Conservation (phyloP, 1,140 invertebrate species). For the Pygmarrhopalites habei region DNA sequence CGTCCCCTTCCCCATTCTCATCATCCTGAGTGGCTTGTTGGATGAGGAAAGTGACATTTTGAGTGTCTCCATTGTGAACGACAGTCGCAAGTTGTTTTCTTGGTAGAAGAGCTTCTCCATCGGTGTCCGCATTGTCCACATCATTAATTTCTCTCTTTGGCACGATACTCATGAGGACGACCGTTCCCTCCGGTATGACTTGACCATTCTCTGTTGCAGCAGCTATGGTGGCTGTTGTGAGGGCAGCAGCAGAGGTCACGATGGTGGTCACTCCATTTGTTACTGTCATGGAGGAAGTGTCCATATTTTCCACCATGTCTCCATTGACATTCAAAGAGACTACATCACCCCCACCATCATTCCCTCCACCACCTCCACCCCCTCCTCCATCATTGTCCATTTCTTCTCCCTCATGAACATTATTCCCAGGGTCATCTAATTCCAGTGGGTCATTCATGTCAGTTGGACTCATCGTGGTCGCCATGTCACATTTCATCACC, state of each 20-base stretch:
- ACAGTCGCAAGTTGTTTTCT: constrained; percentile 51
- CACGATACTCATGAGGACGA: constrained; percentile 38
- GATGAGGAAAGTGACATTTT: constrained; percentile 47
- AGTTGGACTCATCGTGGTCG: constrained; percentile 33
- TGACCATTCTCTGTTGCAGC: constrained; percentile 27
- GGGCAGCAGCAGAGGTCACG: constrained; percentile 14
- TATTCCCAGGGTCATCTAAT: constrained; percentile 10
- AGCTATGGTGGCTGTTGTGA: constrained; percentile 25
- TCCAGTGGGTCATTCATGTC: constrained; percentile 6
- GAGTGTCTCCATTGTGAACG: constrained; percentile 50
- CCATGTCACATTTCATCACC: constrained; percentile 37
- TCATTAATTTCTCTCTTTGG: constrained; percentile 35
- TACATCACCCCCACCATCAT: too few species aligned
- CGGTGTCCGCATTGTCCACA: constrained; percentile 43
- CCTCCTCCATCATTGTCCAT: constrained; percentile 22
- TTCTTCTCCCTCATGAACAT: constrained; percentile 24
- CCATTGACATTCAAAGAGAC: constrained; percentile 13
- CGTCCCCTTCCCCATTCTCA: constrained; percentile 20
- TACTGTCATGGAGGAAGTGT: constrained; percentile 17
- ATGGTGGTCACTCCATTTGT: constrained; percentile 27
- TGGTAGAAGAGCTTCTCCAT: constrained; percentile 45
- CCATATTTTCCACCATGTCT: constrained; percentile 14
- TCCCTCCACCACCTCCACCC: neutral
- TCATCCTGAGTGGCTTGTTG: constrained; percentile 36
- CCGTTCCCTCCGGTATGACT: constrained; percentile 34